Percentiles rank a stretch among this genome's conserved stretches.
These are phyloP conservation scores for Dasypolia templi DNA, from an alignment of 2,888 invertebrate species.

Conservation along the genomic window DNA sequence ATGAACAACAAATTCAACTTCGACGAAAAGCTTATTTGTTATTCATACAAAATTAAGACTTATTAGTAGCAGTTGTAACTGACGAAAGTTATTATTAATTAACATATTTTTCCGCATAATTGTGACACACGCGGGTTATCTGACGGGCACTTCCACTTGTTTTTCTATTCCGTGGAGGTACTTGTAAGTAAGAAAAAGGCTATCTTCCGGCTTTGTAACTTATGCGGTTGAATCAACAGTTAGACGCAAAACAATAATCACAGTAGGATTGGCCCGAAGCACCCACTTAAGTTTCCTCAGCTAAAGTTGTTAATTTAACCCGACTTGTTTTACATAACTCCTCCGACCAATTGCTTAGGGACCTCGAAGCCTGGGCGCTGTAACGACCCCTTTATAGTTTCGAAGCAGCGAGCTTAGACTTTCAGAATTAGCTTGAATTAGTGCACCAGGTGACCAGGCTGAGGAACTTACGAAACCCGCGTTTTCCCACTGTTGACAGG, in stretches of 20 bases:
- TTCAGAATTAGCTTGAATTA: slow-evolving; percentile 77
- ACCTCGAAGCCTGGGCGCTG: slow-evolving; percentile 44
- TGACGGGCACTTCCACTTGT: no score
- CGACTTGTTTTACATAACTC: slow-evolving; percentile 65
- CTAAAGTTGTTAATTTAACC: slow-evolving; percentile 65
- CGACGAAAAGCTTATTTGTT: no score
- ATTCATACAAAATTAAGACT: no score
- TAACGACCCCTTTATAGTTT: slow-evolving; percentile 57
- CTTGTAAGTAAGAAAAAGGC: slow-evolving; percentile 36
- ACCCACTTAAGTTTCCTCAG: slow-evolving; percentile 52
- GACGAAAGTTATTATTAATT: no score
- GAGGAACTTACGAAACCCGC: slow-evolving; percentile 69
- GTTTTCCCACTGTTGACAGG: slow-evolving; percentile 81
- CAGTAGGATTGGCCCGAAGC: slow-evolving; percentile 43
- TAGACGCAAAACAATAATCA: slow-evolving; percentile 34
- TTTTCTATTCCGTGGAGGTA: no score
- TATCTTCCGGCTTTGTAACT: slow-evolving; percentile 21
- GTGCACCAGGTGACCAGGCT: slow-evolving; percentile 79
- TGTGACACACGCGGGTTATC: no score
- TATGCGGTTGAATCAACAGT: slow-evolving; percentile 48
- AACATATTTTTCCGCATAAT: no score
- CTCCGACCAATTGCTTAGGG: slow-evolving; percentile 56
- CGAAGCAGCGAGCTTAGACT: slow-evolving; percentile 65
- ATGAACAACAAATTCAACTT: no score
- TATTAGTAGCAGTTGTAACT: no score